A percentile compares a stretch with the other conserved stretches of the same genome.
phyloP scores from a whole-genome alignment of 2,888 invertebrate species.

The Ennomos erosarius region DNA sequence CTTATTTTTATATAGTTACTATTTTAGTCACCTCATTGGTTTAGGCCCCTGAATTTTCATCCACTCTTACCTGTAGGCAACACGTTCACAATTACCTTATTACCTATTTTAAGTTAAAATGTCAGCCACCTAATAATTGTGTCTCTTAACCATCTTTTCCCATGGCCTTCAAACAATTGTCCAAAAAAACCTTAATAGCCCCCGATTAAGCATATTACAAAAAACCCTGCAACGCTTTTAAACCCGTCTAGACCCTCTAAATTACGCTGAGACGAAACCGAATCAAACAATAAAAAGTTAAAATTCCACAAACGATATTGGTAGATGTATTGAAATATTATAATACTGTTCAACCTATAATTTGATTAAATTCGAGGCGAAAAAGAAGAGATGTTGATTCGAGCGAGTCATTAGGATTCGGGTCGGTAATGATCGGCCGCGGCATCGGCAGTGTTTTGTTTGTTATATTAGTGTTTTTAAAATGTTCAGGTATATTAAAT shows the following conservation, averaged over 20 bases:
- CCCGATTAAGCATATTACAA: conserved; percentile 33
- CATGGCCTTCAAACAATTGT: conserved; percentile 24
- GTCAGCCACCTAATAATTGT: too few relatives aligned
- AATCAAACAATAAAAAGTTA: conserved; percentile 79
- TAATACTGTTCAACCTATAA: conserved; percentile 83
- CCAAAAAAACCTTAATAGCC: conserved; percentile 35
- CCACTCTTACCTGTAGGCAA: too few relatives aligned
- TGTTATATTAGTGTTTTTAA: conserved; percentile 67
- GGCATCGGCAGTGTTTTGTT: conserved; percentile 70
- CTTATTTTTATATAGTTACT: too few relatives aligned
- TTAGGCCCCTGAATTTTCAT: too few relatives aligned
- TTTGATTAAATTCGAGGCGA: conserved; percentile 81
- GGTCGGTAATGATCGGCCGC: conserved; percentile 80
- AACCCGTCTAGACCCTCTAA: conserved; percentile 76
- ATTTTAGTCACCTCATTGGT: too few relatives aligned
- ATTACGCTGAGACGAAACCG: conserved; percentile 72
- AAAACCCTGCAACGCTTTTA: conserved; percentile 48
- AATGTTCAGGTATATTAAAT: conserved; percentile 66
- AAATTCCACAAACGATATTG: conserved; percentile 82
- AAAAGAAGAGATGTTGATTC: conserved; percentile 77
- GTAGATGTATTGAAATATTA: conserved; percentile 82
- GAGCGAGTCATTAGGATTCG: conserved; percentile 81
- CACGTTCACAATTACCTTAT: too few relatives aligned
- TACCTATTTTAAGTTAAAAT: too few relatives aligned
- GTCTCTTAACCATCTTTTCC: background rate